Evolutionary conservation across 2,888 invertebrate genomes (phyloP).

Genomic region (Syrphus vitripennis): DNA sequence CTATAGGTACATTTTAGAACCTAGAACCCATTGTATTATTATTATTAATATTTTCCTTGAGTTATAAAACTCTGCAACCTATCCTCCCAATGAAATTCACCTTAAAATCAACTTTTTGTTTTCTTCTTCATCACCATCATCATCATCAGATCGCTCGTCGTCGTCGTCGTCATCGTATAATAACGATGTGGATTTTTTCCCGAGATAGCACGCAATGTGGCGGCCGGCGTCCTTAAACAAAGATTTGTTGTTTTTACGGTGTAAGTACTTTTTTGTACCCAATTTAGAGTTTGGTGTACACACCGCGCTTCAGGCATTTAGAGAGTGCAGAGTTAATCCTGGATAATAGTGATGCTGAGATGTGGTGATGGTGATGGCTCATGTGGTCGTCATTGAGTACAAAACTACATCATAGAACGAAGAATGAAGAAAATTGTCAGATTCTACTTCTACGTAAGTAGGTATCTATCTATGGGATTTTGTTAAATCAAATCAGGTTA

Average conservation of each 20-base stretch:
- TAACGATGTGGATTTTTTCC: conserved; percentile 74
- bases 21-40: too few relatives aligned
- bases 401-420: background rate
- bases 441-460: conserved; percentile 11
- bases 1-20: too few relatives aligned
- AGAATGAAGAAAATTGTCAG: background rate
- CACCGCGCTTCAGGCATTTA: conserved; percentile 69
- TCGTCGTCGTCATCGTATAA: conserved; percentile 52
- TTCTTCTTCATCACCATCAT: background rate
- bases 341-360: conserved; percentile 65
- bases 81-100: background rate
- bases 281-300: conserved; percentile 69
- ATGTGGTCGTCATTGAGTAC: conserved; percentile 19
- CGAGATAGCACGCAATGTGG: conserved; percentile 72
- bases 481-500: conserved; percentile 70
- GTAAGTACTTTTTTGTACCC: conserved; percentile 72
- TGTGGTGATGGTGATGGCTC: conserved; percentile 56
- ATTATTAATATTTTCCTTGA: too few relatives aligned
- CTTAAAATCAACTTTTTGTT: background rate
- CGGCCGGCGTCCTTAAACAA: conserved; percentile 73
- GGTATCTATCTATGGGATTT: conserved; percentile 47
- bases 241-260: conserved; percentile 73
- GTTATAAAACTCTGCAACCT: too few relatives aligned
- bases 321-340: conserved; percentile 70
- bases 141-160: conserved; percentile 35